Evolutionary conservation across 1,140 invertebrate species (phyloP).

Genomic region (Dinothrombium tinctorium): DNA sequence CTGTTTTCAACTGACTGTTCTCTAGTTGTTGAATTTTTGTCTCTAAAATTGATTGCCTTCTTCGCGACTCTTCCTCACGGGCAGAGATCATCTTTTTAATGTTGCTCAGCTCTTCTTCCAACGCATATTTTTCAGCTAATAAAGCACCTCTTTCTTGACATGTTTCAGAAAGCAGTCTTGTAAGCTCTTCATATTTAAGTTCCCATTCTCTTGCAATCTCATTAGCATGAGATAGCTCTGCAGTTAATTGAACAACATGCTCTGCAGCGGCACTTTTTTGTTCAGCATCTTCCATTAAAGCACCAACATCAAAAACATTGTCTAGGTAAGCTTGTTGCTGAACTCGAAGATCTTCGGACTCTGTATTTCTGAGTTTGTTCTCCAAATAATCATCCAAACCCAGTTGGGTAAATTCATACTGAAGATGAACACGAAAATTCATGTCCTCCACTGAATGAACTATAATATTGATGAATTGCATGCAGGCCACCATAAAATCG

Average conservation of each 20-base stretch:
- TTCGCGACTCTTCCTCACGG: slow-evolving; percentile 58
- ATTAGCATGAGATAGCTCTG: slow-evolving; percentile 53
- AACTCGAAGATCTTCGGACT: slow-evolving; percentile 83
- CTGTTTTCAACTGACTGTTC: slow-evolving; percentile 8
- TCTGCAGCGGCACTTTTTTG: slow-evolving; percentile 81
- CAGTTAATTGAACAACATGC: slow-evolving; percentile 69
- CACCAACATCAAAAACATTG: slow-evolving; percentile 92
- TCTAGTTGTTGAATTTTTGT: slow-evolving; percentile 72
- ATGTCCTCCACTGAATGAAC: slow-evolving; percentile 98
- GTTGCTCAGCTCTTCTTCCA: slow-evolving; percentile 56
- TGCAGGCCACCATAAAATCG: slow-evolving; percentile 97
- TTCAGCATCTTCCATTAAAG: slow-evolving; percentile 91
- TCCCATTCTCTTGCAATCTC: slow-evolving; percentile 10
- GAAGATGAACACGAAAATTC: slow-evolving; percentile 92
- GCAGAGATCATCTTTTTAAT: slow-evolving; percentile 41
- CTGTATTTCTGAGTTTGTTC: slow-evolving; percentile 55
- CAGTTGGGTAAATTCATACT: slow-evolving; percentile 91
- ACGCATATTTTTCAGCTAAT: slow-evolving; percentile 22
- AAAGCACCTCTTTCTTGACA: slow-evolving; percentile 7
- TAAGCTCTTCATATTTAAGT: slow-evolving; percentile 10
- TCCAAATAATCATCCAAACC: slow-evolving; percentile 87
- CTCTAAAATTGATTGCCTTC: slow-evolving; percentile 63
- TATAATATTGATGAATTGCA: slow-evolving; percentile 98
- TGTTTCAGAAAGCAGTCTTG: background rate
- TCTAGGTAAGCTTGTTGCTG: slow-evolving; percentile 95